phyloP scores from a whole-genome alignment of 2,113 vertebrate species.

The Stomatorhinus ivindoensis region DNA sequence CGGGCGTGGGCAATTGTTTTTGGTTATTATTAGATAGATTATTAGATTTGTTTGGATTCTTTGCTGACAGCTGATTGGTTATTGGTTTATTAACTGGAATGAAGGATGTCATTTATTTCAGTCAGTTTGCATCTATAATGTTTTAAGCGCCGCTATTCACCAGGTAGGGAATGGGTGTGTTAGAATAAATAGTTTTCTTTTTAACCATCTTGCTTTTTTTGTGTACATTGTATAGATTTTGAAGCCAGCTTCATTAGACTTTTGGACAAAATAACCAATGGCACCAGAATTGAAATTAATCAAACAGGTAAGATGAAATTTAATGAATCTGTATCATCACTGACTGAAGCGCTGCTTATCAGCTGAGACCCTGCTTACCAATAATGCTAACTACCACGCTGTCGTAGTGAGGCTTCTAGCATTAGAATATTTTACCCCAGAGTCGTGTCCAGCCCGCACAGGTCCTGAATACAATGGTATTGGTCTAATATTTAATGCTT shows the following conservation, averaged over 20 bases:
- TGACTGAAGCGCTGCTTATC: neutral
- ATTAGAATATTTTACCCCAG: neutral
- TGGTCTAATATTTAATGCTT: neutral
- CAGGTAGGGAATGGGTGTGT: neutral
- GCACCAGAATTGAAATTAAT: slow-evolving; percentile 92
- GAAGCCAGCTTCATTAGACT: slow-evolving; percentile 93
- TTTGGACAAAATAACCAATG: slow-evolving; percentile 93
- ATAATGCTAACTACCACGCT: neutral
- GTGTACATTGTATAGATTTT: slow-evolving; percentile 67
- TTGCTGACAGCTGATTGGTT: neutral
- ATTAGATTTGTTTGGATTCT: neutral
- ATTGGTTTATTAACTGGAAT: neutral
- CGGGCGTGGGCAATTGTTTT: neutral
- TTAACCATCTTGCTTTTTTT: neutral
- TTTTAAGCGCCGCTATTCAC: neutral
- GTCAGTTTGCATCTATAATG: neutral
- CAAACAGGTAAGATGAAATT: slow-evolving; percentile 75
- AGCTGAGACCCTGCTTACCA: neutral
- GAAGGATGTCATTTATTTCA: neutral
- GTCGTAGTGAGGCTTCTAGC: neutral
- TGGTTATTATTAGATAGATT: neutral
- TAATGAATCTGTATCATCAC: neutral
- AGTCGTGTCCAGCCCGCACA: neutral
- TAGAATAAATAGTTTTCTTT: neutral
- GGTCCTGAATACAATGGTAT: neutral